Evolutionary conservation across 1,140 invertebrate species (phyloP).

Genomic region (Tribolium castaneum): DNA sequence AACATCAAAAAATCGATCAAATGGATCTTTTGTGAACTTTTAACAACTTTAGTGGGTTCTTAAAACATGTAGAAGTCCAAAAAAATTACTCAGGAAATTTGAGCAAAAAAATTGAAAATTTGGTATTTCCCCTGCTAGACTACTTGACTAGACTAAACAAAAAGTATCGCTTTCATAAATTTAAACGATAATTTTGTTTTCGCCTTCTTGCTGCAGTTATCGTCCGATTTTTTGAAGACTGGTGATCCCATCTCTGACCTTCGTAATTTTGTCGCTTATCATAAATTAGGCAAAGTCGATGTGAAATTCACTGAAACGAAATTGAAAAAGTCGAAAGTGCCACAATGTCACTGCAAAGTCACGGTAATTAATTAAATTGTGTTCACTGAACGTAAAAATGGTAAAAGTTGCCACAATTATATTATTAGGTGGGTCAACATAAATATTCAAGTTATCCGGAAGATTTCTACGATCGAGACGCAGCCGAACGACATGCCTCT

Average conservation of each 20-base stretch:
- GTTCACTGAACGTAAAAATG: not conserved
- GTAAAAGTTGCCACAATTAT: conserved; percentile 1
- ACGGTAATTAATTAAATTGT: conserved; percentile 53
- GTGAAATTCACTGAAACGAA: conserved; percentile 44
- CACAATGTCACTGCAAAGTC: conserved; percentile 63
- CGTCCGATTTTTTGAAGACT: conserved; percentile 44
- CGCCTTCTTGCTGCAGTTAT: not conserved
- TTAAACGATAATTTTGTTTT: too few species aligned
- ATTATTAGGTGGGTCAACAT: conserved; percentile 64
- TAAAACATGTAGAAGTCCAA: too few species aligned
- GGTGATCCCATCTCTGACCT: conserved; percentile 49
- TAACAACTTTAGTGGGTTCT: too few species aligned
- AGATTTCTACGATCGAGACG: conserved; percentile 66
- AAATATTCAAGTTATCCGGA: conserved; percentile 71
- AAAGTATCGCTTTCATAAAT: too few species aligned
- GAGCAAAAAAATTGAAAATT: too few species aligned
- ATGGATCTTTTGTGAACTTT: too few species aligned
- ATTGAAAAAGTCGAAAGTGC: conserved; percentile 60
- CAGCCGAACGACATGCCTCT: conserved; percentile 69
- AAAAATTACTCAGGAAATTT: too few species aligned
- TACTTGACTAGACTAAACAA: too few species aligned
- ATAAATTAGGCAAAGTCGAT: conserved; percentile 53
- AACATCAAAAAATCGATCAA: too few species aligned
- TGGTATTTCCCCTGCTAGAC: too few species aligned
- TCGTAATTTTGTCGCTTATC: conserved; percentile 49